Conservation (phyloP, 2,113 vertebrate species). For the Progne subis region DNA sequence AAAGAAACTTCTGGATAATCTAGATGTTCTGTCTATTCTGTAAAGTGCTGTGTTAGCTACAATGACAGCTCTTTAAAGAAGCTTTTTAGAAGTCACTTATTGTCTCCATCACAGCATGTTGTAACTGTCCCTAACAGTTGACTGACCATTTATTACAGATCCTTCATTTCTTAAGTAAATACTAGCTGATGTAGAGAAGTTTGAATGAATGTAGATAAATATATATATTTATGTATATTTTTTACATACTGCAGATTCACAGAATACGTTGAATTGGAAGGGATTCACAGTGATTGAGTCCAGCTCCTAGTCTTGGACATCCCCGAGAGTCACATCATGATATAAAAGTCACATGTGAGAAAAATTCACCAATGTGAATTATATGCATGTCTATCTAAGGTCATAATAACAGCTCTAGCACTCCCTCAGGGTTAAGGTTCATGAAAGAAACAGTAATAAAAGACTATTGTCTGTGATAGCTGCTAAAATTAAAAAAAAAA, state of each 20-base stretch:
- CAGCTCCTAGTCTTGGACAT: neutral
- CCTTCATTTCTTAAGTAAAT: neutral
- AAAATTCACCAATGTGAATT: neutral
- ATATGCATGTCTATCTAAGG: neutral
- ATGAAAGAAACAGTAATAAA: constrained; percentile 45
- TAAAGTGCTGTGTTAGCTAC: neutral
- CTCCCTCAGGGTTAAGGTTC: constrained; percentile 8
- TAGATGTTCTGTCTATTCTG: neutral
- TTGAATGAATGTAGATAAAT: neutral
- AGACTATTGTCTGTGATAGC: constrained; percentile 30
- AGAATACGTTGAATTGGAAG: neutral
- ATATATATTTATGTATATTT: neutral
- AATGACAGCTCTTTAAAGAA: neutral
- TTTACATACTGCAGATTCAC: neutral
- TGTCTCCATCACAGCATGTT: neutral
- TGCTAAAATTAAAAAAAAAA: neutral
- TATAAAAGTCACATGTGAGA: neutral
- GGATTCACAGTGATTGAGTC: neutral
- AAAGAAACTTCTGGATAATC: neutral
- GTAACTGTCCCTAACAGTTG: neutral
- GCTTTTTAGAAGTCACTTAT: neutral
- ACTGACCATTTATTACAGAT: neutral
- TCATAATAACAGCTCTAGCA: neutral
- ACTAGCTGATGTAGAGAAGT: neutral
- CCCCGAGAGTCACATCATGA: neutral